Evolutionary conservation across 1,140 invertebrate genomes (phyloP).

Genomic region (Sinella curviseta): DNA sequence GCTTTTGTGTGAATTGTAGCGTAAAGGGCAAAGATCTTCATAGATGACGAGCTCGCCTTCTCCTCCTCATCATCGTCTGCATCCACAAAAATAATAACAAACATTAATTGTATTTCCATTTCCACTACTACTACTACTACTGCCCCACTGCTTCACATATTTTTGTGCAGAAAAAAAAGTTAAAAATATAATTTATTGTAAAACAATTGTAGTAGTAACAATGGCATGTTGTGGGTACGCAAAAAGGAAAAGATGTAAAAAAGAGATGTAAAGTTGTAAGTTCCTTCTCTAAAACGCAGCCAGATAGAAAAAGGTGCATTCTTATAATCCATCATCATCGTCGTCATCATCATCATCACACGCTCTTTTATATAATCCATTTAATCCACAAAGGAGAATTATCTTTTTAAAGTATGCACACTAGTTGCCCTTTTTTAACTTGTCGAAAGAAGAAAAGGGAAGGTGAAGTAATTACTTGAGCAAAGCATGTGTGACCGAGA

Average conservation of each 20-base stretch:
- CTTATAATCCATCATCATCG: not conserved
- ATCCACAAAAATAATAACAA: not conserved
- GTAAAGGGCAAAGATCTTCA: slow-evolving; percentile 24
- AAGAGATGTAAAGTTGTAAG: not conserved
- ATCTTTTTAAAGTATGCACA: not conserved
- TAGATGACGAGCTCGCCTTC: slow-evolving; percentile 13
- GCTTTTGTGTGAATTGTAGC: not conserved
- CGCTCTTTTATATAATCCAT: not conserved
- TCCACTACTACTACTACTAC: not conserved
- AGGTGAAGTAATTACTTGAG: not conserved
- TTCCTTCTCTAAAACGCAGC: not conserved
- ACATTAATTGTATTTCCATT: not conserved
- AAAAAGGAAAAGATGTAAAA: not conserved
- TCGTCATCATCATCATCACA: not conserved
- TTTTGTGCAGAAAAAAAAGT: too few species aligned
- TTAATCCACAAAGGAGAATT: too few species aligned
- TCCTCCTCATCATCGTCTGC: not conserved
- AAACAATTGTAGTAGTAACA: too few species aligned
- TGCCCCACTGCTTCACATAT: slow-evolving; percentile 12
- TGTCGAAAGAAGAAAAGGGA: not conserved
- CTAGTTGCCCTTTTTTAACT: not conserved
- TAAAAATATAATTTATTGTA: too few species aligned
- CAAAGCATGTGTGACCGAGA: slow-evolving; percentile 5
- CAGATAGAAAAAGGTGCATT: not conserved
- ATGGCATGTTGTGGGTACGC: not conserved